Evolutionary conservation across 2,888 invertebrate genomes (phyloP).

Genomic region (Bursaphelenchus okinawaensis): DNA sequence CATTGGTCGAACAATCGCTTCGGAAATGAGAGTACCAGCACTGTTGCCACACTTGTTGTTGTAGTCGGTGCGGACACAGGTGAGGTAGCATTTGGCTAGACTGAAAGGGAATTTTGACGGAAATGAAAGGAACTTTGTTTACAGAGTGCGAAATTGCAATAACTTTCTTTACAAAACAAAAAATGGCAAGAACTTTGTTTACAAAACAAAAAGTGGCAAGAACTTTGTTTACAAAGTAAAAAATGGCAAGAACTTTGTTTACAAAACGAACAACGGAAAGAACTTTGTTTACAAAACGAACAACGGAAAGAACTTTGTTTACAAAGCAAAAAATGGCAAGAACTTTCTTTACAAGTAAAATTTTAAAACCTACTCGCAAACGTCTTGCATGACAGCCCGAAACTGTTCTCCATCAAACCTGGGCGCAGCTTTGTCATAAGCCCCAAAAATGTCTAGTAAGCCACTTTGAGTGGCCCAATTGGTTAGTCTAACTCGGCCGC

Average conservation of each 20-base stretch:
- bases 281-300: too few relatives aligned
- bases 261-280: background rate
- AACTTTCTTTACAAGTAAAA: background rate
- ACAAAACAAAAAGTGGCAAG: too few relatives aligned
- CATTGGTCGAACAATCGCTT: slow-evolving; percentile 11
- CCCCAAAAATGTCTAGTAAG: background rate
- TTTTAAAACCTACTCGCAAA: slow-evolving; percentile 9
- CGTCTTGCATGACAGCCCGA: slow-evolving; percentile 3
- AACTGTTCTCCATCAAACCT: slow-evolving; percentile 1
- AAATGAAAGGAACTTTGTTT: background rate
- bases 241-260: background rate
- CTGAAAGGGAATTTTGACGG: background rate
- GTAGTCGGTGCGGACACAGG: slow-evolving; percentile 11
- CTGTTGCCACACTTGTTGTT: slow-evolving; percentile 10
- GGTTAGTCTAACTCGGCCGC: background rate
- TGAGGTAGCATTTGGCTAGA: slow-evolving; percentile 8
- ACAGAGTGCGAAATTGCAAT: background rate
- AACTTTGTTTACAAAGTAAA: too few relatives aligned
- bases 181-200: too few relatives aligned
- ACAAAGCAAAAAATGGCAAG: too few relatives aligned
- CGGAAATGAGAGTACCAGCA: slow-evolving; percentile 14
- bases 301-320: too few relatives aligned
- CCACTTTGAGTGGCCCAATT: slow-evolving; percentile 12
- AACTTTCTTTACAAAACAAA: too few relatives aligned
- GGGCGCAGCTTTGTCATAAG: background rate